Conservation (phyloP, 2,113 vertebrate species). For the Cercocebus atys region DNA sequence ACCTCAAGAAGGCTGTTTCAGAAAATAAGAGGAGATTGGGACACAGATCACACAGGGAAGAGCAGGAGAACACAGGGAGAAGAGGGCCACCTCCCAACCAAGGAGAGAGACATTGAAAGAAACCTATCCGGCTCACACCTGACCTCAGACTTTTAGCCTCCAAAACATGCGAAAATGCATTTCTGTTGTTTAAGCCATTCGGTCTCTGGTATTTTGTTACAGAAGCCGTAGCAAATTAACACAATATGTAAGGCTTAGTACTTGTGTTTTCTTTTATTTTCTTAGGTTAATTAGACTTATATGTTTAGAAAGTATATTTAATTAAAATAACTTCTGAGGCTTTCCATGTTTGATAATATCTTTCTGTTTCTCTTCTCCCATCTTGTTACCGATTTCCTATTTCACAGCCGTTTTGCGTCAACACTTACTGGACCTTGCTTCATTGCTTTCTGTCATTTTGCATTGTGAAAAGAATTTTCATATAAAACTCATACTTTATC, state of each 20-base stretch:
- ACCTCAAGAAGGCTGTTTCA: not conserved
- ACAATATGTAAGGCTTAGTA: not conserved
- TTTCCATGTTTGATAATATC: not conserved
- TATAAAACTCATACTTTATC: constrained; percentile 15
- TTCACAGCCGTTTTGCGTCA: constrained; percentile 13
- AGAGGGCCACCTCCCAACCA: rapidly evolving
- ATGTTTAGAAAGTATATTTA: not conserved
- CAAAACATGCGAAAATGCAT: not conserved
- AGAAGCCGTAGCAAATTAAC: not conserved
- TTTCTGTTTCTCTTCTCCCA: constrained; percentile 6
- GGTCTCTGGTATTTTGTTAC: not conserved
- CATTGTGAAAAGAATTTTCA: constrained; percentile 48
- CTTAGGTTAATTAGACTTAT: not conserved
- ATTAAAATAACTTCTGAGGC: not conserved
- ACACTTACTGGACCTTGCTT: constrained; percentile 6
- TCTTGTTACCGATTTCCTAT: not conserved
- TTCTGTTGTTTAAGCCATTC: not conserved
- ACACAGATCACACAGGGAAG: not conserved
- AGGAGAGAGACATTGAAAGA: not conserved
- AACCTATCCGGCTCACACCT: not conserved
- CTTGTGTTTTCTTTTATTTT: not conserved
- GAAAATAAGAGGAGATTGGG: not conserved
- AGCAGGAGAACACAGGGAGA: not conserved
- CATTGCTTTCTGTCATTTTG: constrained; percentile 32
- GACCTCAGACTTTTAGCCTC: not conserved